Conservation (phyloP, 1,140 invertebrate species). For the Drosophila bipectinata region DNA sequence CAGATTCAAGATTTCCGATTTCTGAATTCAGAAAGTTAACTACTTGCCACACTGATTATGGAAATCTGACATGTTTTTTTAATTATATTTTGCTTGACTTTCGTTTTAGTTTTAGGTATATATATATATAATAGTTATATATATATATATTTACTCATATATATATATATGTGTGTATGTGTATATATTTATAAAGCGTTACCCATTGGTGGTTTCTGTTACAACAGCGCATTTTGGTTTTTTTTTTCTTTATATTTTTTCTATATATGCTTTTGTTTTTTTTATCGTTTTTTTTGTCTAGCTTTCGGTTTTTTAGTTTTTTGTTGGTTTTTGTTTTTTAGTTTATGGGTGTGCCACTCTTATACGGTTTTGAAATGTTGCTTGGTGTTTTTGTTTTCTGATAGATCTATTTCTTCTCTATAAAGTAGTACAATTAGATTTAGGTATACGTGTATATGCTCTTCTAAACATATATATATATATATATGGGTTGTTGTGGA, state of each 20-base stretch:
- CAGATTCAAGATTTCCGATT: neutral
- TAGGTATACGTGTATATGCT: constrained; percentile 19
- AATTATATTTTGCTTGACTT: constrained; percentile 19
- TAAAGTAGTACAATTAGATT: constrained; percentile 45
- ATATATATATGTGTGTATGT: constrained; percentile 25
- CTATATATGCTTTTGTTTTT: constrained; percentile 32
- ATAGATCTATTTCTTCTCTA: constrained; percentile 30
- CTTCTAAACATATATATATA: constrained; percentile 11
- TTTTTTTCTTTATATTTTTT: constrained; percentile 23
- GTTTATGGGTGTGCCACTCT: constrained; percentile 28
- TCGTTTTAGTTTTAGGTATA: constrained; percentile 2
- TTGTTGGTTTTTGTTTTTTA: constrained; percentile 13
- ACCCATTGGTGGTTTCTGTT: constrained; percentile 80
- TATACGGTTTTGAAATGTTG: constrained; percentile 18
- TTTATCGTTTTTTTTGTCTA: constrained; percentile 12
- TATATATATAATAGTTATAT: constrained; percentile 4
- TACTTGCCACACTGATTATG: constrained; percentile 31
- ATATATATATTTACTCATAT: constrained; percentile 12
- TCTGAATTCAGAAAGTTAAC: neutral
- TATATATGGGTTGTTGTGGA: constrained; percentile 15
- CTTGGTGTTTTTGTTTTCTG: constrained; percentile 25
- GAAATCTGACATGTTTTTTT: constrained; percentile 32
- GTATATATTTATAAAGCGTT: constrained; percentile 71
- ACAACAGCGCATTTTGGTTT: constrained; percentile 70
- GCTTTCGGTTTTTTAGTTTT: constrained; percentile 33